Evolutionary conservation across 2,113 vertebrate genomes (phyloP), one percentile per base, ranked within the genome.

Genomic region (Sceloporus tristichus): DNA sequence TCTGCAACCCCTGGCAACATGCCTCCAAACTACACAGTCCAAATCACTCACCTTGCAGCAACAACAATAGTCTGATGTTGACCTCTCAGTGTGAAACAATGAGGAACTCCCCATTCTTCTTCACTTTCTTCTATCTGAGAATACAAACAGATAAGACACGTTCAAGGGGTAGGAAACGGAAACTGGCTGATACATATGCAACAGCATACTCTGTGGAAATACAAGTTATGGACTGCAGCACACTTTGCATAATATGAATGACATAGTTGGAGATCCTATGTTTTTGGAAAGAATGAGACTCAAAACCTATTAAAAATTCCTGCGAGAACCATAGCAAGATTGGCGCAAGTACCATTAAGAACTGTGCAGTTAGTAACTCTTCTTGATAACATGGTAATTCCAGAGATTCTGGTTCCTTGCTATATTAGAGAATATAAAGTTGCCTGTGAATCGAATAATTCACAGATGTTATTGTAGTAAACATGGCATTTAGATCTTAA

Each of bases 101-200:
- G 97, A 84, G 99, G 98, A 87, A 99, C 98, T 0, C 98, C 99
- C 98, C 98, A 99, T 93, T 99, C 99, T 1, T 98, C 98, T 91
- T 99, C 99, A 34, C 98, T 99, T 91, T 97, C 98, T 97, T 98
- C 97, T 87, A 99, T 97, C 99, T 99, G 95, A 78, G 85, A 94
- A 88, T 38, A 78, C 23, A 29, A 54, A 88, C 73, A 87, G 21
- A 54, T 38, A 62, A 62, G 54, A 74, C 14, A 81, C 18, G 34
- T 25, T 87, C 19, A 19, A 53, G 19, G 10, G 9, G 54, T 2
- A 40, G 40, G 62, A 11, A 56, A 77, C 1, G 14, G 13, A 48
- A 42, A 53, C 13, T 81, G 18, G 76, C 65, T 53, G 34, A 48
- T 25, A 74, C 10, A 18, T 34, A 25, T 53, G 21, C 29, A 27